Base-by-base conservation (phyloP, 2,797 vertebrate genomes). In the Bufotes viridis region DNA sequence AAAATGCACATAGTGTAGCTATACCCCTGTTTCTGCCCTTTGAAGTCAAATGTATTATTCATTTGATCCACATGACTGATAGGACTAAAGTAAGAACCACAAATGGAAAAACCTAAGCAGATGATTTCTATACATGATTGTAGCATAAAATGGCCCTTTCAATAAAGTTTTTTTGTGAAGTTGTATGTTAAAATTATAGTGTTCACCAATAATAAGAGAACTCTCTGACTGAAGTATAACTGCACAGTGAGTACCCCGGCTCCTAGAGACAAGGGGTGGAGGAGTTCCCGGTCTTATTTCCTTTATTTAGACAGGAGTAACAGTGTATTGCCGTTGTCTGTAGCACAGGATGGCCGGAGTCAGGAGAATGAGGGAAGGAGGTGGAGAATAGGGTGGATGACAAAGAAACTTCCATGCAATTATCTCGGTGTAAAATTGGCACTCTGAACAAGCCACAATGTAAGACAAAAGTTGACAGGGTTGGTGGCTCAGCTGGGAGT, bases 401-500 rank as follows among this genome's bases (percentile, higher is more conserved):
- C 96, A 97, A 97, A 97, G 95, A 93, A 91, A 92, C 94, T 91
- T 94, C 95, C 93, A 92, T 94, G 95, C 96, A 93, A 97, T 96
- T 96, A 93, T 93, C 96, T 96, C 90, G 91, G 96, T 96, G 95
- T 95, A 96, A 96, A 97, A 96, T 96, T 93, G 95, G 91, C 87
- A 86, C 94, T 94, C 93, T 95, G 94, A 96, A 95, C 94, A 85
- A 81, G 91, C 90, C 93, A 96, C 96, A 96, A 96, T 94, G 92
- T 82, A 85, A 88, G 92, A 96, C 96, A 97, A 97, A 96, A 92
- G 95, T 94, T 93, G 72, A 83, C 83, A 94, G 96, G 95, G 95
- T 96, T 97, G 96, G 96, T 97, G 96, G 95, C 96, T 93, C 94
- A 94, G 96, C 93, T 80, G 94, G 95, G 92, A 93, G 95, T 93